phyloP scores from a whole-genome alignment of 1,140 invertebrate species.

The Chironomus tepperi region DNA sequence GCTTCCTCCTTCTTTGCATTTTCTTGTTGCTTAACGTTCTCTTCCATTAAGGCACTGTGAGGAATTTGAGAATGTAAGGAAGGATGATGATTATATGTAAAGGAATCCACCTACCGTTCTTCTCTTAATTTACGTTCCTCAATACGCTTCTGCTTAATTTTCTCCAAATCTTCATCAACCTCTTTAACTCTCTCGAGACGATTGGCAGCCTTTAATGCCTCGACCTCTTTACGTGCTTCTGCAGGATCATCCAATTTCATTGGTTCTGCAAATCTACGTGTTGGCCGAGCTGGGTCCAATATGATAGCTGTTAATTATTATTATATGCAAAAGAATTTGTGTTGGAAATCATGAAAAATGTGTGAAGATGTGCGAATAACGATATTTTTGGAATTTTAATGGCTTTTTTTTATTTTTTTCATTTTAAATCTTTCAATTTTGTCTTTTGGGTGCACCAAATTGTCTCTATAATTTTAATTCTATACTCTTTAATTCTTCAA shows the following conservation, averaged over 20 bases:
- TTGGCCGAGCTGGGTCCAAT: conserved; percentile 50
- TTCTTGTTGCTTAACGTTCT: conserved; percentile 39
- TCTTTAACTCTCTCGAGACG: conserved; percentile 44
- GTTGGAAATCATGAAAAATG: conserved; percentile 4
- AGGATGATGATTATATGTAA: too few relatives aligned
- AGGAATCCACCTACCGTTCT: conserved; percentile 44
- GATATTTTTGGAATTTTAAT: not conserved
- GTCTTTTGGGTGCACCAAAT: too few relatives aligned
- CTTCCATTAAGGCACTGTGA: conserved; percentile 38
- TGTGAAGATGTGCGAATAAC: not conserved
- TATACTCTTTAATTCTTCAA: too few relatives aligned
- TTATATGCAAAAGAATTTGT: conserved; percentile 14
- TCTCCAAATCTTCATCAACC: conserved; percentile 45
- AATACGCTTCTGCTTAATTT: conserved; percentile 48
- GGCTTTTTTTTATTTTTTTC: too few relatives aligned
- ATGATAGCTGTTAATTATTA: conserved; percentile 1
- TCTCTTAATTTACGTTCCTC: conserved; percentile 51
- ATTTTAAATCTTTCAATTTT: too few relatives aligned
- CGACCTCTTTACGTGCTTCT: conserved; percentile 43
- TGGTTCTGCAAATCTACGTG: conserved; percentile 51
- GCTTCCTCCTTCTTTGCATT: conserved; percentile 41
- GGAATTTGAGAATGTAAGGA: not conserved
- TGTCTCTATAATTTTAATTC: too few relatives aligned
- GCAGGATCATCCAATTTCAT: conserved; percentile 46
- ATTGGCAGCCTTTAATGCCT: conserved; percentile 44